Percentiles rank a stretch among this genome's conserved stretches.
phyloP scores from a whole-genome alignment of 2,113 vertebrate genomes.

The Cromileptes altivelis region DNA sequence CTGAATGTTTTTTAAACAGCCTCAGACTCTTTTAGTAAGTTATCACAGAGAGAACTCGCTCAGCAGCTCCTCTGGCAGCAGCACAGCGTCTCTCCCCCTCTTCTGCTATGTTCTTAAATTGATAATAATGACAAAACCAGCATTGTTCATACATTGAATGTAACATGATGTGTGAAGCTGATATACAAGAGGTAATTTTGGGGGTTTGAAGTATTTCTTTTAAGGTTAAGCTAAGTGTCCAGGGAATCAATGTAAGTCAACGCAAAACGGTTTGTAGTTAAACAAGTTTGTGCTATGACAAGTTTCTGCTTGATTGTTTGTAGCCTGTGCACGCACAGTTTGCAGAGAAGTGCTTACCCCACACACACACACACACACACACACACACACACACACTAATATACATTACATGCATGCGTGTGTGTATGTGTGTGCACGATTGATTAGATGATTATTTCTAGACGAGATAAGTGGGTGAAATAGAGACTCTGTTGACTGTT shows the following conservation, averaged over 20 bases:
- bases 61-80: too few species aligned
- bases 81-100: too few species aligned
- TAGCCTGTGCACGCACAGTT: background rate
- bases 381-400: background rate
- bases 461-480: conserved; percentile 91
- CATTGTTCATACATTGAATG: too few species aligned
- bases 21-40: too few species aligned
- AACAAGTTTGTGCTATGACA: background rate
- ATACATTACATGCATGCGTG: background rate
- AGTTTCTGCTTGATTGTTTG: background rate
- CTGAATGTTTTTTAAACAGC: too few species aligned
- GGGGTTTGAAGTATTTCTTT: too few species aligned
- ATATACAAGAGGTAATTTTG: too few species aligned
- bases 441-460: conserved; percentile 92
- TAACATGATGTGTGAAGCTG: too few species aligned
- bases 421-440: conserved; percentile 36
- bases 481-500: conserved; percentile 86
- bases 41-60: too few species aligned
- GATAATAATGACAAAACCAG: too few species aligned
- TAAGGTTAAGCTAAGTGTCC: background rate
- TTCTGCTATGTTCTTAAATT: too few species aligned
- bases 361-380: background rate
- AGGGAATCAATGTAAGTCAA: background rate
- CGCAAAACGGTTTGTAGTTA: background rate
- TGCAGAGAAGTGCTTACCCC: background rate